Conservation (phyloP, 2,113 vertebrate genomes). For the Motacilla alba region DNA sequence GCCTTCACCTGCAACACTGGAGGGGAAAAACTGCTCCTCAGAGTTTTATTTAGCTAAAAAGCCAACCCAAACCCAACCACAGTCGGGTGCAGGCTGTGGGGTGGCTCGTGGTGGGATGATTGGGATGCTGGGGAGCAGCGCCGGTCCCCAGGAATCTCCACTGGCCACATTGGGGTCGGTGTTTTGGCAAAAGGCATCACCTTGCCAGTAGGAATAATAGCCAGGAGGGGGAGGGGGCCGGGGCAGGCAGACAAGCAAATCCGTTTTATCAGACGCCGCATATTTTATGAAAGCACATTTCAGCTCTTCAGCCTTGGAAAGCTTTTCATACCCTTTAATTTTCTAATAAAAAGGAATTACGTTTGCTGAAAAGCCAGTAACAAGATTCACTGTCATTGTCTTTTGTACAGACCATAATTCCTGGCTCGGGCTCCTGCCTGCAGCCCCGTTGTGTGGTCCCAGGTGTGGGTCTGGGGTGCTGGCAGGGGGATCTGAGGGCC, state of each 20-base stretch:
- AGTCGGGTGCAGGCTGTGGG: rapidly evolving
- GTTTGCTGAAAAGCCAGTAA: constrained; percentile 74
- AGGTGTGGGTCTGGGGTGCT: neutral
- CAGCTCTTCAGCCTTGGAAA: constrained; percentile 75
- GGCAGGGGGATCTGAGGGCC: neutral
- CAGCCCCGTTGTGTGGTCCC: constrained; percentile 38
- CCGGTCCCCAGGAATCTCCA: neutral
- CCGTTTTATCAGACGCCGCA: constrained; percentile 66
- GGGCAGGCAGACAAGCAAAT: constrained; percentile 64
- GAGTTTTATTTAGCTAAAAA: neutral
- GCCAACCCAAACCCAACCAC: neutral
- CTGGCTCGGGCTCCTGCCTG: constrained; percentile 31
- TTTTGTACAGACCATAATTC: constrained; percentile 65
- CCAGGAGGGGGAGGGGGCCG: neutral
- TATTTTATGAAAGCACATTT: constrained; percentile 77
- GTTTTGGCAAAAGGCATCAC: constrained; percentile 50
- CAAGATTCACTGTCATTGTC: constrained; percentile 72
- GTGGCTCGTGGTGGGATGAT: neutral
- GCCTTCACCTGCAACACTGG: neutral
- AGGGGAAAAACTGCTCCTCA: neutral
- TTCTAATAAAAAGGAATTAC: constrained; percentile 81
- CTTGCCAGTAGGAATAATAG: constrained; percentile 11
- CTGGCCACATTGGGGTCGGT: rapidly evolving
- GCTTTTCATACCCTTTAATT: constrained; percentile 78
- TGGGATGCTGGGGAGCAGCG: rapidly evolving